Base-by-base conservation (phyloP, 2,888 invertebrate genomes). In the Lasius fuliginosus region DNA sequence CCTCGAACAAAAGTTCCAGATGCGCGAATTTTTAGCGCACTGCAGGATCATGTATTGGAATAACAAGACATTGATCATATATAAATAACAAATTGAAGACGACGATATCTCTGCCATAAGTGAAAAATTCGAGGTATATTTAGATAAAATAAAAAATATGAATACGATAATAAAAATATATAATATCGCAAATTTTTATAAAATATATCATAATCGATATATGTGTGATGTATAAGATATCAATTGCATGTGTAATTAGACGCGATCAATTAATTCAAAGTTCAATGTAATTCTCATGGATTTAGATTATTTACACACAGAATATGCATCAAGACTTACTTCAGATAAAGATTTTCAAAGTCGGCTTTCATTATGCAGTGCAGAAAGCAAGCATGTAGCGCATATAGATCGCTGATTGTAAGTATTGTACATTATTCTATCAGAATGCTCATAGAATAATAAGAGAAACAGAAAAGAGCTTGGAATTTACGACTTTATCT, bases 391-490 rank as follows among this genome's bases (percentile, higher is more conserved):
- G 46, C 79, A 79, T 27, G 79, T 71, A 46, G 23, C 9, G 79
- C 79, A 79, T 79, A 46, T 46, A 79, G 71, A 79, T 71, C 33
- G 18, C 71, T 18, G 71, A 33, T 42, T 60, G 36, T 23, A 36
- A 46, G 60, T 79, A 79, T 79, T 71, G 53, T 33, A 77, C 68
- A 58, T 77, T 77, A 77, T 68, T 77, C 77, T 30, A 12, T 18
- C 11, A 27, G 79, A 79, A 79, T 79, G 79, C 79, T 36, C 79
- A 40, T 33, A 46, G 79, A 79, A 79, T 79, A 79, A 79, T 33
- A 79, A 79, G 60, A 71, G 79, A 71, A 60, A 71, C 60, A 23
- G 69, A 69, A 79, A 79, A 36, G 53, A 71, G 46, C 60, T 60
- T 27, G 79, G 46, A 79, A 79, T 79, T 71, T 79, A 79, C 60